phyloP scores from a whole-genome alignment of 1,140 invertebrate genomes.

The Leptestheria dahalacensis region DNA sequence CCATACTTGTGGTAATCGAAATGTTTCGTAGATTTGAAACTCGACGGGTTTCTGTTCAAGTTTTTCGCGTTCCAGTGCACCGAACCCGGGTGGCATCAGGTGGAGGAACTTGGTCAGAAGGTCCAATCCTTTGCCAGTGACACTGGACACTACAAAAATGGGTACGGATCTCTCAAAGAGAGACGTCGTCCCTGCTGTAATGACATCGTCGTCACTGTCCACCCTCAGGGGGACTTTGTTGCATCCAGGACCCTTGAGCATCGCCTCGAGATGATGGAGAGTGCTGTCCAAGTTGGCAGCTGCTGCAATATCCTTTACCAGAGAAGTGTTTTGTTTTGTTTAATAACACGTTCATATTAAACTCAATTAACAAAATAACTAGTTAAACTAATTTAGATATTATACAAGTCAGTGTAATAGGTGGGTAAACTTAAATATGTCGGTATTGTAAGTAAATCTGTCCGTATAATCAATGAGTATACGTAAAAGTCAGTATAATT shows the following conservation, averaged over 20 bases:
- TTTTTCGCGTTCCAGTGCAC: slow-evolving; percentile 49
- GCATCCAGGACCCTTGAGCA: slow-evolving; percentile 45
- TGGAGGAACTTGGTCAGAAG: slow-evolving; percentile 63
- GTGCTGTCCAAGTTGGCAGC: slow-evolving; percentile 38
- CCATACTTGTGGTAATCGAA: slow-evolving; percentile 52
- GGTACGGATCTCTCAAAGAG: slow-evolving; percentile 53
- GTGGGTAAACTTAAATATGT: too few relatives aligned
- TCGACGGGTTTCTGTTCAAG: slow-evolving; percentile 56
- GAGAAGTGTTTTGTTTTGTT: too few relatives aligned
- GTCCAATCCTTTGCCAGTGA: slow-evolving; percentile 70
- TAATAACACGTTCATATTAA: too few relatives aligned
- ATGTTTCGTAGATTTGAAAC: slow-evolving; percentile 89
- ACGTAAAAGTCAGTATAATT: too few relatives aligned
- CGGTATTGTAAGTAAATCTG: too few relatives aligned
- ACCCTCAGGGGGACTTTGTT: slow-evolving; percentile 35
- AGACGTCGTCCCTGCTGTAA: slow-evolving; percentile 46
- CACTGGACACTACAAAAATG: slow-evolving; percentile 88
- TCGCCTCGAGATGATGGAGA: slow-evolving; percentile 41
- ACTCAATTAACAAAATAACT: too few relatives aligned
- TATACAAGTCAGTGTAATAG: too few relatives aligned
- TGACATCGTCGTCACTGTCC: slow-evolving; percentile 50
- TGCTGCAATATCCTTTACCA: slow-evolving; percentile 46
- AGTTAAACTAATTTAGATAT: too few relatives aligned
- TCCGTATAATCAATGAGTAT: too few relatives aligned
- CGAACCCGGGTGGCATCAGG: slow-evolving; percentile 50